Evolutionary conservation across 2,888 invertebrate genomes (phyloP).

Genomic region (Carabus problematicus): DNA sequence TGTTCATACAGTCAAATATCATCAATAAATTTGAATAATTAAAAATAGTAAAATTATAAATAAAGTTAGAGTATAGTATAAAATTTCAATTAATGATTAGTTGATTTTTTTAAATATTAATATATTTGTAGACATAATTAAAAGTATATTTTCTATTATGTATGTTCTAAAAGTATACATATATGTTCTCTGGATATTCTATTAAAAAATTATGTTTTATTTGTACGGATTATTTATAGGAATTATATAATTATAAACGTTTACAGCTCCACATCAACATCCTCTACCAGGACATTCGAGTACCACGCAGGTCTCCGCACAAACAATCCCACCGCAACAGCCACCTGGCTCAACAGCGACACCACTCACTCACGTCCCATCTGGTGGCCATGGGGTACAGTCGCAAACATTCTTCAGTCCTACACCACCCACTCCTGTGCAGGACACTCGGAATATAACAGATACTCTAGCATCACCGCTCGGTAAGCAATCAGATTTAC

Average conservation of each 20-base stretch:
- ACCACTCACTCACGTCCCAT: conserved; percentile 50
- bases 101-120: not conserved
- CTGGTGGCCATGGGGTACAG: conserved; percentile 46
- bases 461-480: conserved; percentile 55
- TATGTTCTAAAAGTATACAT: no score
- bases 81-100: no score
- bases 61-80: no score
- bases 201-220: not conserved
- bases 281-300: conserved; percentile 49
- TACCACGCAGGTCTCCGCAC: conserved; percentile 52
- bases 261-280: conserved; percentile 45
- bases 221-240: not conserved
- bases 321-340: conserved; percentile 49
- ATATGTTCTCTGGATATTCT: not conserved
- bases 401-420: conserved; percentile 50
- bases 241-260: not conserved
- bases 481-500: conserved; percentile 6
- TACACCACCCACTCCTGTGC: conserved; percentile 45
- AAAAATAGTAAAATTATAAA: not conserved
- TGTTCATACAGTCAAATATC: no score
- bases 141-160: no score
- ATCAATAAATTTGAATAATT: not conserved
- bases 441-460: conserved; percentile 58
- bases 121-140: conserved; percentile 1
- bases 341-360: conserved; percentile 47